Evolutionary conservation across 2,888 invertebrate genomes (phyloP), one percentile per base, ranked within the genome.

Genomic region (Drosophila lutescens): DNA sequence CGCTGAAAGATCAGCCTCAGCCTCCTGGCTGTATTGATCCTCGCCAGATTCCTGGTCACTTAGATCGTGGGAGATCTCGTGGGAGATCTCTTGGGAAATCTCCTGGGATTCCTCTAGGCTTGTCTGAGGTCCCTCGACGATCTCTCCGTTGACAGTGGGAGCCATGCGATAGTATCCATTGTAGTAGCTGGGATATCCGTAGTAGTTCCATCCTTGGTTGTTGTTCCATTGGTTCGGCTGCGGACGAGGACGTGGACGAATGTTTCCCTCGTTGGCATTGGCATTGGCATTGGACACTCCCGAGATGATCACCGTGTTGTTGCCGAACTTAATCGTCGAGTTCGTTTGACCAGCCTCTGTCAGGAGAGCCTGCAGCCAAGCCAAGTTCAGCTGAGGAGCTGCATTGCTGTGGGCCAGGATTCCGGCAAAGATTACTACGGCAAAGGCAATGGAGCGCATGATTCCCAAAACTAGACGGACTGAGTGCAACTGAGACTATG

Each of bases 401-500:
- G 72, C 74, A 56, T 9, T 59, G 46, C 41, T 53, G 47, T 38
- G 47, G 51, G 72, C 66, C 30, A 73, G 55, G 55, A 73, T 26
- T 15, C 58, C 59, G 30, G 51, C 58, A 38, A 66, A 46, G 46
- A 73, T 51, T 1, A 73, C 12, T 34, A 73, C 15, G 34, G 46
- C 56, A 15, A 73, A 20, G 9, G n/a, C 40, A 20, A 73, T 17
- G 40, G 51, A 66, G 38, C 66, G 66, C 72, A 73, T 72, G 71
- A 34, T 55, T 58, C 1, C n/a, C 36, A 10, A 43, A 50, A 26
- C 49, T 54, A 15, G 43, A 50, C 17, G 44, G 49, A 26, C 38
- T 59, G 66, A 63, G 40, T 73, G 66, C 47, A 66, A 59, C 32
- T 63, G 72, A 41, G 53, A 63, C 72, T 66, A 58, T 66, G 55